Base-by-base conservation (phyloP, 2,888 invertebrate genomes). In the Charanyca ferruginea region DNA sequence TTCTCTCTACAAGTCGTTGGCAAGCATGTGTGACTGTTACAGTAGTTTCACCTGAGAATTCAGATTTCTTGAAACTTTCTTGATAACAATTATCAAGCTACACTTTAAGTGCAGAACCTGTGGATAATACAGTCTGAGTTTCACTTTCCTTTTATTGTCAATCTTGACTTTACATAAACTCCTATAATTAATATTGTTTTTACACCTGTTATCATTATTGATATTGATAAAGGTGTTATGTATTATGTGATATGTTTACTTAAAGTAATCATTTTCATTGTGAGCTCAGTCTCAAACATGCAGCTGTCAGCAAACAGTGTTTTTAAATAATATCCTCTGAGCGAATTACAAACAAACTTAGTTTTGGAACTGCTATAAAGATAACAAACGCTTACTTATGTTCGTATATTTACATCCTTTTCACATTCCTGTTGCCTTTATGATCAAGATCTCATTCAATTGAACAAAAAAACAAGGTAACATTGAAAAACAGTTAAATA, bases 81-180 rank as follows among this genome's bases (percentile, higher is more conserved):
- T 51, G 32, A 41, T 66, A 75, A 22, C 44, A 32, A 45, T n/a
- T 22, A 53, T 52, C 18, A 9, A 35, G 11, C n/a, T 35, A 9
- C 9, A 3, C 22, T 16, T 66, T 32, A 49, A 18, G 8, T 54
- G 8, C 13, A 48, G 0, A 38, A n/a, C 41, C 23, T 57, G 35
- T 74, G 47, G 6, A 54, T 60, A 20, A 25, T 41, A 51, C 16
- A 4, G 38, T 4, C 41, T 42, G n/a, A 55, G 38, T 55, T 74
- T 55, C 11, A 41, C 23, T 45, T 74, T 54, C 9, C 38, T 13
- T 35, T 32, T 41, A 20, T 45, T 20, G 41, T 22, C 3, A 22
- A 9, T 65, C 9, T 32, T 32, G 20, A 23, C 3, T 63, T 45
- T 25, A 25, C n/a, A 16, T 22, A 45, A 13, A 48, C n/a, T 20